Evolutionary conservation across 2,797 vertebrate genomes (phyloP), one percentile per base, ranked within the genome.

Genomic region (Leptoclinus maculatus): DNA sequence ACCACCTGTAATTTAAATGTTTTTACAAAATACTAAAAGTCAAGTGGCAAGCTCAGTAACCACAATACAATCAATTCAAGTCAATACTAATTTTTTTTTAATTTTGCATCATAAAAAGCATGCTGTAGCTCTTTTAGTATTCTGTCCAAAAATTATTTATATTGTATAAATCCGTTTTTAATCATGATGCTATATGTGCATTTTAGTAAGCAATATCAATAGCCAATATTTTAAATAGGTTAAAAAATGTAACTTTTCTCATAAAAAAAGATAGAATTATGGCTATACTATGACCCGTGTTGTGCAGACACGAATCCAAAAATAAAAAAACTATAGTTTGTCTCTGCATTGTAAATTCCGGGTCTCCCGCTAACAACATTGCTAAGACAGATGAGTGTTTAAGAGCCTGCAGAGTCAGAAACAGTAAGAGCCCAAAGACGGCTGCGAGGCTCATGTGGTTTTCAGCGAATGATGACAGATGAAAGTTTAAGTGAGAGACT

Each of bases 401-500:
- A 25, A 65, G 14, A 66, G 14, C 63, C 36, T 68, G 47, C 29
- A 62, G 21, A 58, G 58, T 51, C 63, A 38, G 72, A 59, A 41
- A 41, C 54, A 69, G n/a, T 14, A 14, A 49, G 68, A 74, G 49
- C 5, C 14, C 47, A 16, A 62, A 78, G 77, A 73, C 14, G 58
- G 23, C 83, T 59, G n/a, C 51, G 38, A 71, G 78, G 54, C 69
- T 83, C 58, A 71, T 29, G 25, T 23, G 45, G 36, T 43, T 72
- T 36, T 41, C 14, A 32, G 29, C 51, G 4, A 23, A 51, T 62
- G 75, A 75, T 80, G 68, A 85, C 74, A 74, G 80, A 76, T 69
- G 71, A 74, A 76, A 64, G 71, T 82, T 87, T 79, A 75, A 91
- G 82, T 68, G 63, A 83, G 79, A 90, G 76, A 77, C 69, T 69